Percentiles rank a stretch among this genome's conserved stretches.
Conservation (phyloP, 1,140 invertebrate species). For the Helicoverpa zea region DNA sequence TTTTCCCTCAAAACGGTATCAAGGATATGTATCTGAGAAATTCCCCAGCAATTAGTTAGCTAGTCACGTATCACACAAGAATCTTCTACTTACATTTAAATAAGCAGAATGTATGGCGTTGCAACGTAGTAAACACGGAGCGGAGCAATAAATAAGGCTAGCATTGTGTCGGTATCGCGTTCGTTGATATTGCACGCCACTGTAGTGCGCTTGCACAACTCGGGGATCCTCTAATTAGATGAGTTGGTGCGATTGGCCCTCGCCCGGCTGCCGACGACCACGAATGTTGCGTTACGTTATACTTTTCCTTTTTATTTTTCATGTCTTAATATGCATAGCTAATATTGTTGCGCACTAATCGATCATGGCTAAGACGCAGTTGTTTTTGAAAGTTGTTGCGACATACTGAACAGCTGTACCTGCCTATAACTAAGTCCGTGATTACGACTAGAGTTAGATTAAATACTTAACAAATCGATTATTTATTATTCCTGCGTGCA, state of each 20-base stretch:
- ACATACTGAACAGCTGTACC: slow-evolving; percentile 6
- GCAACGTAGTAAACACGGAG: slow-evolving; percentile 52
- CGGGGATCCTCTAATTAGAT: slow-evolving; percentile 66
- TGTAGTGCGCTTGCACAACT: slow-evolving; percentile 54
- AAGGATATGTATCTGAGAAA: slow-evolving; percentile 19
- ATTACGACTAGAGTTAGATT: slow-evolving; percentile 16
- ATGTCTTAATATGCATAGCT: slow-evolving; percentile 33
- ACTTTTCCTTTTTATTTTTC: slow-evolving; percentile 45
- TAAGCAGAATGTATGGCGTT: slow-evolving; percentile 40
- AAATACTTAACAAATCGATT: slow-evolving; percentile 20
- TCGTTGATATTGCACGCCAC: slow-evolving; percentile 17
- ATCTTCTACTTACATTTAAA: slow-evolving; percentile 22
- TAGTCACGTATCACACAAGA: slow-evolving; percentile 26
- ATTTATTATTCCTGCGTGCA: slow-evolving; percentile 9
- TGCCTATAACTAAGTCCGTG: neutral
- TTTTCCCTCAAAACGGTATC: slow-evolving; percentile 16
- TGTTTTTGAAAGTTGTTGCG: slow-evolving; percentile 42
- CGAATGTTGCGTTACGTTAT: slow-evolving; percentile 43
- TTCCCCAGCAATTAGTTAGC: slow-evolving; percentile 1
- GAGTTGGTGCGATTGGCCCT: slow-evolving; percentile 53
- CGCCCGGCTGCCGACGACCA: slow-evolving; percentile 18
- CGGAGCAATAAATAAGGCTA: slow-evolving; percentile 55
- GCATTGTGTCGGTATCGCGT: slow-evolving; percentile 27
- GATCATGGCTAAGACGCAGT: slow-evolving; percentile 28
- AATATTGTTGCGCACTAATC: slow-evolving; percentile 36